Evolutionary conservation across 2,113 vertebrate species (phyloP).

Genomic region (Tricholaema leucomelas): DNA sequence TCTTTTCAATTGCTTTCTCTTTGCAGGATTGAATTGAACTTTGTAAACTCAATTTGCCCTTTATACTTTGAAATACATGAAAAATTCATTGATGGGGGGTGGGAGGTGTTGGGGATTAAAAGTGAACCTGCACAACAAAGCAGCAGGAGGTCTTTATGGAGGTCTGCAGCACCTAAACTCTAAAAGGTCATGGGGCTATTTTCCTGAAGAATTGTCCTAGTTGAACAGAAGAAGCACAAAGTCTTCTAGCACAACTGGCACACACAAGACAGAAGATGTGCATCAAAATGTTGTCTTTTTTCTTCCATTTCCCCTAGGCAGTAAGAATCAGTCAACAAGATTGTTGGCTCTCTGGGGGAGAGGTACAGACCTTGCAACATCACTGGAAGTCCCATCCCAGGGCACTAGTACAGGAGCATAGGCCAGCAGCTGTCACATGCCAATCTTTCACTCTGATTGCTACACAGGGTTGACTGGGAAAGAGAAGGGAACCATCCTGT

Average conservation of each 20-base stretch:
- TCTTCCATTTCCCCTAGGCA: background rate
- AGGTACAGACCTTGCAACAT: background rate
- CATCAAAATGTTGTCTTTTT: background rate
- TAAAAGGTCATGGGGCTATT: background rate
- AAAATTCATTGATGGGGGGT: fast-evolving
- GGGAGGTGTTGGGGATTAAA: background rate
- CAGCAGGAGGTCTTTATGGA: background rate
- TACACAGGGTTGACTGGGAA: constrained; percentile 24
- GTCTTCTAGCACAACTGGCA: background rate
- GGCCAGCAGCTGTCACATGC: background rate
- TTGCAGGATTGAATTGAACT: background rate
- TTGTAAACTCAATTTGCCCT: background rate
- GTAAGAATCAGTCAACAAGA: background rate
- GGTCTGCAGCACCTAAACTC: background rate
- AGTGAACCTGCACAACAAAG: background rate
- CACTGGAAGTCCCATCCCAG: background rate
- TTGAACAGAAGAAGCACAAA: background rate
- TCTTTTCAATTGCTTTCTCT: background rate
- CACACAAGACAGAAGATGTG: background rate
- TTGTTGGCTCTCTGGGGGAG: background rate
- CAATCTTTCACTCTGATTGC: background rate
- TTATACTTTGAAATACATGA: background rate
- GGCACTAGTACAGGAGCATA: background rate
- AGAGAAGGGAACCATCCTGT: constrained; percentile 13
- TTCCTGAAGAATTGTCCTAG: background rate